phyloP scores from a whole-genome alignment of 2,888 invertebrate species.

The Patella pellucida region DNA sequence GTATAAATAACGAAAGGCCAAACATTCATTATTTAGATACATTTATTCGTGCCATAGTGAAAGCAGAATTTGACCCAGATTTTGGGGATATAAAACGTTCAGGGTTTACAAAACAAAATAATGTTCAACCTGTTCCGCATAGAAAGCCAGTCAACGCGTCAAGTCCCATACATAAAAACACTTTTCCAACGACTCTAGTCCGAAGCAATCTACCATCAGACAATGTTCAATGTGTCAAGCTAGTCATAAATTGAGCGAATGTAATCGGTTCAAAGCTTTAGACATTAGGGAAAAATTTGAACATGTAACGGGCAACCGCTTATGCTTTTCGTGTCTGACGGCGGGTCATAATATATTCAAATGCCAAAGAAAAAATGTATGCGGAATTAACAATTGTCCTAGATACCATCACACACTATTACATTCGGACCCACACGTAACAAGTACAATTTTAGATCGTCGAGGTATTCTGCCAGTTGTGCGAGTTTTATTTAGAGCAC shows the following conservation, averaged over 20 bases:
- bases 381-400: not conserved
- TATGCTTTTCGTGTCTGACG: constrained; percentile 22
- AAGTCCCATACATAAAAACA: too few species aligned
- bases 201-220: not conserved
- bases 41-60: constrained; percentile 17
- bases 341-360: constrained; percentile 1
- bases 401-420: not conserved
- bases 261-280: not conserved
- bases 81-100: constrained; percentile 20
- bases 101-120: too few species aligned
- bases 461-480: not conserved
- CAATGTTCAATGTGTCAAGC: constrained; percentile 9
- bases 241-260: not conserved
- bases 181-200: too few species aligned
- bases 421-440: not conserved
- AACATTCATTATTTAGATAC: constrained; percentile 5
- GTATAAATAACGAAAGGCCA: constrained; percentile 14
- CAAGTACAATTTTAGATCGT: not conserved
- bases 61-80: constrained; percentile 26
- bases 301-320: not conserved
- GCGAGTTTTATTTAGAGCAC: not conserved
- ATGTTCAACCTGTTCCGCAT: too few species aligned
- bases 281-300: not conserved
- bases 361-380: constrained; percentile 2
- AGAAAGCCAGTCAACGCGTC: too few species aligned